A percentile compares a stretch with the other conserved stretches of the same genome.
Evolutionary conservation across 2,888 invertebrate species (phyloP).

Genomic region (Phania funesta): DNA sequence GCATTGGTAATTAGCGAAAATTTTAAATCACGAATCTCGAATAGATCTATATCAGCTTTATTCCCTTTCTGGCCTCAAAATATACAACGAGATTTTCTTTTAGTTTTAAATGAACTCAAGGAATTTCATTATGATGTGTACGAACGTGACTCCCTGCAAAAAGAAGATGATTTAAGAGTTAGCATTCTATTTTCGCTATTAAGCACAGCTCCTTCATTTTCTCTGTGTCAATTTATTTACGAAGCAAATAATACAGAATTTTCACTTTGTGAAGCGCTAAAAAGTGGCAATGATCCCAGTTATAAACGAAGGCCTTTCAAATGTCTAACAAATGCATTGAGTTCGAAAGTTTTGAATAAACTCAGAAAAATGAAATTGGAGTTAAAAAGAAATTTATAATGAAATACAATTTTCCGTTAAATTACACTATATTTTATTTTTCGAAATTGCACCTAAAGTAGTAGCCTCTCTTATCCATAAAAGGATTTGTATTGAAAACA

Average conservation of each 20-base stretch:
- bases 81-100: conserved; percentile 46
- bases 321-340: conserved; percentile 38
- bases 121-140: conserved; percentile 62
- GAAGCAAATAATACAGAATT: conserved; percentile 47
- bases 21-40: conserved; percentile 42
- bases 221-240: conserved; percentile 35
- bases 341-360: conserved; percentile 3
- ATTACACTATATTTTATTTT: no score
- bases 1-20: conserved; percentile 34
- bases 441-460: no score
- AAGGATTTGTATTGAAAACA: no score
- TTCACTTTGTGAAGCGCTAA: conserved; percentile 22
- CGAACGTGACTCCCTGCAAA: not conserved
- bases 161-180: conserved; percentile 38
- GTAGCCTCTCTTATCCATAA: no score
- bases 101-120: conserved; percentile 50
- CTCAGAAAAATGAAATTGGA: conserved; percentile 16
- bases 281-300: conserved; percentile 27
- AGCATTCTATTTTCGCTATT: conserved; percentile 48
- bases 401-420: not conserved
- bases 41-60: conserved; percentile 23
- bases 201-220: conserved; percentile 33
- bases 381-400: not conserved
- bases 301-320: conserved; percentile 44
- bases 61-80: conserved; percentile 24